Percentiles rank a stretch among this genome's conserved stretches.
phyloP scores from a whole-genome alignment of 2,113 vertebrate genomes.

The Lethenteron reissneri region DNA sequence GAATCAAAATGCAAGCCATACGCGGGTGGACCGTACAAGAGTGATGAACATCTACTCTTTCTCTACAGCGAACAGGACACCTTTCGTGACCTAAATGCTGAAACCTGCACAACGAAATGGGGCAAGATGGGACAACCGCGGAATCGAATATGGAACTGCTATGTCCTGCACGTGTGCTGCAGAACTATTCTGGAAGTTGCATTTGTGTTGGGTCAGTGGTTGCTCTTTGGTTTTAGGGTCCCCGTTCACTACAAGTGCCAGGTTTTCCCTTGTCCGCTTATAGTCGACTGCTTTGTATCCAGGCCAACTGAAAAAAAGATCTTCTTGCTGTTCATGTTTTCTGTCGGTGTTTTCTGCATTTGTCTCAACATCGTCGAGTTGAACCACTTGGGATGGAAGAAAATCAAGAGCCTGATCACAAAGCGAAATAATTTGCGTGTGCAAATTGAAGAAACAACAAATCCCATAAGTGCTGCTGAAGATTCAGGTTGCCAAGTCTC shows the following conservation, averaged over 20 bases:
- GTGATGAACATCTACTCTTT: too few relatives aligned
- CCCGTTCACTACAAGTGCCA: conserved; percentile 25
- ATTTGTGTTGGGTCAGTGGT: conserved; percentile 32
- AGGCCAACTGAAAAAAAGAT: conserved; percentile 36
- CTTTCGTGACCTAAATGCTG: not conserved
- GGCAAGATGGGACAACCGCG: too few relatives aligned
- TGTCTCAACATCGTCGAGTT: conserved; percentile 33
- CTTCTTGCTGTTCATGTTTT: conserved; percentile 36
- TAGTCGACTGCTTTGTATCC: conserved; percentile 33
- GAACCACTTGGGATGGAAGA: conserved; percentile 38
- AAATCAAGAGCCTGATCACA: conserved; percentile 20
- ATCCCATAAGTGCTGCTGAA: too few relatives aligned
- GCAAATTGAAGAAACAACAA: conserved; percentile 10
- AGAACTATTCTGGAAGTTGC: conserved; percentile 25
- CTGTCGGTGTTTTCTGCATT: conserved; percentile 29
- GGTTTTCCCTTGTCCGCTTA: conserved; percentile 21
- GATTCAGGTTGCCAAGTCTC: too few relatives aligned
- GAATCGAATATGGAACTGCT: conserved; percentile 24
- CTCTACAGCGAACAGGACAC: too few relatives aligned
- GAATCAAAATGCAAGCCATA: not conserved
- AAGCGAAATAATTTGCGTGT: conserved; percentile 23
- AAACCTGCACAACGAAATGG: not conserved
- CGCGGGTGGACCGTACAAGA: too few relatives aligned
- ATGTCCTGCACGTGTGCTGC: conserved; percentile 29
- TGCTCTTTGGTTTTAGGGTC: conserved; percentile 31